Percentiles rank a stretch among this genome's conserved stretches.
These are phyloP conservation scores for Seriola quinqueradiata DNA, from an alignment of 2,113 vertebrate genomes.

Conservation along the genomic window DNA sequence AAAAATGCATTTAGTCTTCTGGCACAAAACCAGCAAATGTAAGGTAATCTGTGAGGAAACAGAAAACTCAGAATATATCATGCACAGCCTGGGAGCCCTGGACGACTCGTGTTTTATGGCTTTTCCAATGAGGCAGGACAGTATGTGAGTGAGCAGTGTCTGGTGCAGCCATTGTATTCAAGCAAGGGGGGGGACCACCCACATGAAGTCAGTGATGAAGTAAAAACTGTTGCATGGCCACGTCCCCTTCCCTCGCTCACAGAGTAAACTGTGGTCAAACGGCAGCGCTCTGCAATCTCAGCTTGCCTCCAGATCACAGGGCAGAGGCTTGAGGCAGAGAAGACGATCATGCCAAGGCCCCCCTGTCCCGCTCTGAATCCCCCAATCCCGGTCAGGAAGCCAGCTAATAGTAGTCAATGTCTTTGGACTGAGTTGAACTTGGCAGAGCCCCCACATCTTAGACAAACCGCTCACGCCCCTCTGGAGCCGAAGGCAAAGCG, in stretches of 20 bases:
- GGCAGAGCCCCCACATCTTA: conserved; percentile 65
- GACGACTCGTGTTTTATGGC: conserved; percentile 81
- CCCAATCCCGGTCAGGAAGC: conserved; percentile 41
- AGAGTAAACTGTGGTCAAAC: conserved; percentile 77
- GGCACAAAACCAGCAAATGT: conserved; percentile 52
- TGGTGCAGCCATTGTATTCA: conserved; percentile 81
- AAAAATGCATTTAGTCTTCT: conserved; percentile 30
- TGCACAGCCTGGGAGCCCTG: conserved; percentile 73
- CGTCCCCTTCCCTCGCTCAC: conserved; percentile 65
- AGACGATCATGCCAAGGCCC: conserved; percentile 29
- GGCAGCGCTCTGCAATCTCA: conserved; percentile 73
- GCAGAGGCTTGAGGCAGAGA: conserved; percentile 38
- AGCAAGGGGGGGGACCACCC: conserved; percentile 79
- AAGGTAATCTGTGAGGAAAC: conserved; percentile 71
- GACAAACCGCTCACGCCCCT: conserved; percentile 72
- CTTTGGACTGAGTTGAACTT: conserved; percentile 64
- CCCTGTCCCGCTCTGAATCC: conserved; percentile 25
- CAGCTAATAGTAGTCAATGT: conserved; percentile 60
- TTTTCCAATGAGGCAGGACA: conserved; percentile 84
- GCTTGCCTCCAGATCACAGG: conserved; percentile 74
- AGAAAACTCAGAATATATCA: conserved; percentile 70
- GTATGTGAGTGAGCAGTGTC: conserved; percentile 80
- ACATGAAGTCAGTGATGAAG: conserved; percentile 82
- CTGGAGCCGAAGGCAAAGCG: conserved; percentile 63
- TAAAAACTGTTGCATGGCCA: conserved; percentile 80